Evolutionary conservation across 2,888 invertebrate species (phyloP).

Genomic region (Amblyjoppa fuscipennis): DNA sequence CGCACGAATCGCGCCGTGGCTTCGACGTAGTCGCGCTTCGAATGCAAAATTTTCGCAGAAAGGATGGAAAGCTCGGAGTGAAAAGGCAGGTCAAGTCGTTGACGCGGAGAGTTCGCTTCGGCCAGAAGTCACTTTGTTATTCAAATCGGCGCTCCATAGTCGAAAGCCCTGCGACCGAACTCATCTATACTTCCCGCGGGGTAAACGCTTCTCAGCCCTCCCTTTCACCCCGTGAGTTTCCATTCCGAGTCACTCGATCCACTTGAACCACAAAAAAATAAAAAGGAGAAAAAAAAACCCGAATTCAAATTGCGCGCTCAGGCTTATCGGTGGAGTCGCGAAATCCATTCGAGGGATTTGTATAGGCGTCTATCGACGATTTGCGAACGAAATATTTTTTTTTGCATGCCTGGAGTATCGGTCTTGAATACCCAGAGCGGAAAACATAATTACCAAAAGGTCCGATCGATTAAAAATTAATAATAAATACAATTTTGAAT

Average conservation of each 20-base stretch:
- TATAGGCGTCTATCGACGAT: background rate
- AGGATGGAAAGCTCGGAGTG: constrained; percentile 32
- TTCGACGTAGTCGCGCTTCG: constrained; percentile 7
- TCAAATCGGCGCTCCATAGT: constrained; percentile 76
- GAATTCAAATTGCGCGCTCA: constrained; percentile 77
- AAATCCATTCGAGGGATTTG: background rate
- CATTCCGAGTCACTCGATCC: constrained; percentile 23
- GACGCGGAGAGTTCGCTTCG: constrained; percentile 28
- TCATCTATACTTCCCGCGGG: constrained; percentile 35
- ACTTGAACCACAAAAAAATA: background rate
- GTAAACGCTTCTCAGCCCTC: constrained; percentile 36
- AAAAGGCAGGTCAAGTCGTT: constrained; percentile 31
- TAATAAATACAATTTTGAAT: no score
- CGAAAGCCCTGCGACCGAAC: constrained; percentile 36
- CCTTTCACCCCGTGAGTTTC: constrained; percentile 46
- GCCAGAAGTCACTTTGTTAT: constrained; percentile 80
- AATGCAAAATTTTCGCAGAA: constrained; percentile 23
- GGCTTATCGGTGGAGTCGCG: background rate
- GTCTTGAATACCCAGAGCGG: no score
- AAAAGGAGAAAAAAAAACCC: constrained; percentile 64
- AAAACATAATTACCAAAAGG: no score
- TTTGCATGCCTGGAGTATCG: no score
- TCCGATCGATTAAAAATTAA: no score
- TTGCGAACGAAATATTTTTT: background rate
- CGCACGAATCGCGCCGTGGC: background rate